Conservation (phyloP, 2,113 vertebrate species). For the Dicentrarchus labrax region DNA sequence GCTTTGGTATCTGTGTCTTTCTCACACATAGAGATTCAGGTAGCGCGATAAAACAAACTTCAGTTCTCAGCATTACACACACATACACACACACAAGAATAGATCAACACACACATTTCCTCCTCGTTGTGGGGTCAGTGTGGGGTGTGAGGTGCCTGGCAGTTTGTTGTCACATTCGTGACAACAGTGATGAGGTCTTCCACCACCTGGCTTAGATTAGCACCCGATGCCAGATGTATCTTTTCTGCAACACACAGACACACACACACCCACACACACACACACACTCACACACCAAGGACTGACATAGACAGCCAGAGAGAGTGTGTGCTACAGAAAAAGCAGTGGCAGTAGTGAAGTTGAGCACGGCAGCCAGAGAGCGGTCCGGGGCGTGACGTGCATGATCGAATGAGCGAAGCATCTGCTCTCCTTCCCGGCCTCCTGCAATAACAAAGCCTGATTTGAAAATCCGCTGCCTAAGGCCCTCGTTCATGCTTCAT, state of each 20-base stretch:
- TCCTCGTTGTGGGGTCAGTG: conserved; percentile 56
- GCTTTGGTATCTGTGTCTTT: not conserved
- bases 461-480: conserved; percentile 61
- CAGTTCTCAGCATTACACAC: not conserved
- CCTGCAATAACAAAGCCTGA: conserved; percentile 75
- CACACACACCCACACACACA: conserved; percentile 19
- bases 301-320: not conserved
- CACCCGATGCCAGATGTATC: conserved; percentile 62
- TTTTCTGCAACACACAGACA: conserved; percentile 37
- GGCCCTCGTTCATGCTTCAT: conserved; percentile 53
- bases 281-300: conserved; percentile 5
- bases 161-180: conserved; percentile 78
- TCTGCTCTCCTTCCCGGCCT: conserved; percentile 71
- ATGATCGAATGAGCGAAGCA: conserved; percentile 75
- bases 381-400: conserved; percentile 49
- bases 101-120: conserved; percentile 51
- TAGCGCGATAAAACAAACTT: not conserved
- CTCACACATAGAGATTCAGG: not conserved
- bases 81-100: not conserved
- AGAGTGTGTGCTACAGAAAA: conserved; percentile 11
- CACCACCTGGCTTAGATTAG: conserved; percentile 75
- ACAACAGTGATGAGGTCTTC: conserved; percentile 63
- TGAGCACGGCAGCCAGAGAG: conserved; percentile 44
- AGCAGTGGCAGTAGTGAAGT: conserved; percentile 30
- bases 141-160: conserved; percentile 61